phyloP scores from a whole-genome alignment of 2,888 invertebrate species.

The Eupeodes luniger region DNA sequence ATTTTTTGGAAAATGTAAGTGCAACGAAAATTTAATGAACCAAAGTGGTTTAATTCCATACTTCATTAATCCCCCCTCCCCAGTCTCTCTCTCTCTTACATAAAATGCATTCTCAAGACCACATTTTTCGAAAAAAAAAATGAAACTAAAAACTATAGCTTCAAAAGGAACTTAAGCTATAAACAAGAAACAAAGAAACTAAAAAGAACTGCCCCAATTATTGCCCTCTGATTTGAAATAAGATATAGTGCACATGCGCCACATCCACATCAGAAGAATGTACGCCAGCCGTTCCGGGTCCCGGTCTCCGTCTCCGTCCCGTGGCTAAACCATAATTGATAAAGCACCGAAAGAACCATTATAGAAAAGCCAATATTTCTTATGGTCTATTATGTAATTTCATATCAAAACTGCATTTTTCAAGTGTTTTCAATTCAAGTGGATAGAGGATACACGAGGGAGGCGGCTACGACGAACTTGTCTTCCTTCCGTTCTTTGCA shows the following conservation, averaged over 20 bases:
- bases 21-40: conserved; percentile 55
- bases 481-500: conserved; percentile 44
- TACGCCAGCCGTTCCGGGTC: too few species aligned
- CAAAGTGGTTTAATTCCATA: conserved; percentile 47
- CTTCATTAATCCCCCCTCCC: conserved; percentile 48
- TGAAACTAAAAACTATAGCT: not conserved
- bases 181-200: not conserved
- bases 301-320: not conserved
- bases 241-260: conserved; percentile 63
- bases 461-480: conserved; percentile 2
- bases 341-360: not conserved
- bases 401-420: conserved; percentile 69
- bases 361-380: conserved; percentile 56
- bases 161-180: not conserved
- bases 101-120: conserved; percentile 31
- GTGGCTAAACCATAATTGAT: conserved; percentile 8
- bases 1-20: conserved; percentile 4
- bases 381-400: conserved; percentile 74
- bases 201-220: conserved; percentile 38
- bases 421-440: conserved; percentile 75
- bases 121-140: conserved; percentile 6
- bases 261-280: not conserved
- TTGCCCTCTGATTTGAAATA: conserved; percentile 25
- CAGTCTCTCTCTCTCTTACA: too few species aligned
- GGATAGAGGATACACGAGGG: conserved; percentile 25